Percentiles rank a stretch among this genome's conserved stretches.
phyloP scores from a whole-genome alignment of 2,888 invertebrate species.

The Apodemia mormo region DNA sequence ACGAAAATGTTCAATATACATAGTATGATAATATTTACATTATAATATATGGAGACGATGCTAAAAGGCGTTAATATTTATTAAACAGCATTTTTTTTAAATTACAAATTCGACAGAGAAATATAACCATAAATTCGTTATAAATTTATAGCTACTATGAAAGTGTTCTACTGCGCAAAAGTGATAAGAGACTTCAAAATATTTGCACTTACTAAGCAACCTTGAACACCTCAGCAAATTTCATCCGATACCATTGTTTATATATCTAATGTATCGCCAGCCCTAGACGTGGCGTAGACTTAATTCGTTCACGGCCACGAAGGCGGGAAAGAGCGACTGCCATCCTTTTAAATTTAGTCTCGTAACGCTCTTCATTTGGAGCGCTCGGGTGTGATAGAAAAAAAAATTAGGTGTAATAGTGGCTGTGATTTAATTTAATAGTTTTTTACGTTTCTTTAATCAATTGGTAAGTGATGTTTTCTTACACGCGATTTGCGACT shows the following conservation, averaged over 20 bases:
- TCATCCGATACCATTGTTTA: constrained; percentile 12
- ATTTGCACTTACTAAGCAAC: constrained; percentile 2
- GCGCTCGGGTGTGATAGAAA: constrained; percentile 34
- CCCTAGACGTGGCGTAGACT: constrained; percentile 43
- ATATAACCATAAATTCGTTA: background rate
- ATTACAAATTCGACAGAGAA: background rate
- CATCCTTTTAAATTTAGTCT: constrained; percentile 50
- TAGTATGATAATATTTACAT: too few relatives aligned
- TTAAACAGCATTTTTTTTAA: too few relatives aligned
- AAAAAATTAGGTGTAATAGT: background rate
- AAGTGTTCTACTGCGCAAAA: background rate
- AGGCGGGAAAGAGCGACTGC: constrained; percentile 34
- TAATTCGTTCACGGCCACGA: constrained; percentile 34
- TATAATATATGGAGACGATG: too few relatives aligned
- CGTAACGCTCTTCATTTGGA: constrained; percentile 55
- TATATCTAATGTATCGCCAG: constrained; percentile 37
- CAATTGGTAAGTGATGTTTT: constrained; percentile 4
- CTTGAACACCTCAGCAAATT: constrained; percentile 4
- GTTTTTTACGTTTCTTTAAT: background rate
- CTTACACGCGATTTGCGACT: background rate
- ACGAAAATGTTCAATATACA: too few relatives aligned
- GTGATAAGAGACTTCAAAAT: background rate
- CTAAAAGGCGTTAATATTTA: too few relatives aligned
- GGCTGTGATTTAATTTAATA: constrained; percentile 2
- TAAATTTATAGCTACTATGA: background rate